Percentiles rank a stretch among this genome's conserved stretches.
These are phyloP conservation scores for Speoplatyrhinus poulsoni DNA, from an alignment of 2,113 vertebrate genomes.

Conservation along the genomic window DNA sequence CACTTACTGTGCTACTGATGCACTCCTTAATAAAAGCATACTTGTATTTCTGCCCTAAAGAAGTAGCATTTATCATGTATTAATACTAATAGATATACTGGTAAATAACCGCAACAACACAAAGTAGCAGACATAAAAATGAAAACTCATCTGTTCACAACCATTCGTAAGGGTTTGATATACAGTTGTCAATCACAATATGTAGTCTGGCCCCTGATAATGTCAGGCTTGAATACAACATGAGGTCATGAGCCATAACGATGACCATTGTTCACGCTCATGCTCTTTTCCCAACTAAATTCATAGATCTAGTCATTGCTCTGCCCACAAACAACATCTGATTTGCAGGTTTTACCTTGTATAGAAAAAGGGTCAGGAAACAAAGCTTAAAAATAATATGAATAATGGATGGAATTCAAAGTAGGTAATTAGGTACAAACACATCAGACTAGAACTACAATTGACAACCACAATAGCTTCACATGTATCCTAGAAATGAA, in stretches of 20 bases:
- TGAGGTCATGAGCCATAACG: not conserved
- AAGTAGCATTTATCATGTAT: not conserved
- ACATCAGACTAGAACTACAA: not conserved
- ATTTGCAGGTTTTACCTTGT: not conserved
- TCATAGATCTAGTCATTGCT: not conserved
- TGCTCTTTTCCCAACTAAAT: not conserved
- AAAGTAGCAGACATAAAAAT: not conserved
- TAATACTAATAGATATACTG: not conserved
- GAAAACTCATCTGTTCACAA: not conserved
- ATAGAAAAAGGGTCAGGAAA: conserved; percentile 7
- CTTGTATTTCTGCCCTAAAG: not conserved
- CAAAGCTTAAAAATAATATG: not conserved
- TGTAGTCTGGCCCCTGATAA: not conserved
- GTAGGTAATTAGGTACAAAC: not conserved
- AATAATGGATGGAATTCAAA: not conserved
- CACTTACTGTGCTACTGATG: not conserved
- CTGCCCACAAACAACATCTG: not conserved
- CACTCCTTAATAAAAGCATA: not conserved
- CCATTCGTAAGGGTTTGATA: conserved; percentile 11
- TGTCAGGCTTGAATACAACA: conserved; percentile 5
- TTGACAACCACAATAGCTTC: not conserved
- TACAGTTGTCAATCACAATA: conserved; percentile 3
- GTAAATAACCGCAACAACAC: not conserved
- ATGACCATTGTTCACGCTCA: conserved; percentile 8
- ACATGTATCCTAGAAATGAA: not conserved